Conservation (phyloP, 2,797 vertebrate genomes). For the Clarias fuscus region DNA sequence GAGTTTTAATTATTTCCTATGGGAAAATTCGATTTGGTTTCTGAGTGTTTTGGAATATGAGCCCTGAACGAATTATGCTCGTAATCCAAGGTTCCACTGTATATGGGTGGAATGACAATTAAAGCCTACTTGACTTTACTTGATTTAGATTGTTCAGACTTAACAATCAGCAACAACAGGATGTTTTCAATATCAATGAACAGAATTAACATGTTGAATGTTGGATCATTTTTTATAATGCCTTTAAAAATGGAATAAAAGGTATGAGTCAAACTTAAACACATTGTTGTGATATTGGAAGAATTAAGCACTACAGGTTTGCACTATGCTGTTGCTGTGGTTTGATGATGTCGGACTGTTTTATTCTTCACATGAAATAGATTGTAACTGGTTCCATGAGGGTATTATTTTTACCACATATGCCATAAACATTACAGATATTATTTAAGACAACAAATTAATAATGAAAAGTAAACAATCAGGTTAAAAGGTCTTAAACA, state of each 20-base stretch:
- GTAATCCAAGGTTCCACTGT: no score
- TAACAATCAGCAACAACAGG: not conserved
- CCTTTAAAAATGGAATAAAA: not conserved
- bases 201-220: not conserved
- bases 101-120: no score
- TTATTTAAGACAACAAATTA: not conserved
- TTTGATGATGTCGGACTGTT: not conserved
- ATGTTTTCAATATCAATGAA: not conserved
- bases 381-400: not conserved
- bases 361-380: not conserved
- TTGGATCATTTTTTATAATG: not conserved
- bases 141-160: no score
- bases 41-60: no score
- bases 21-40: no score
- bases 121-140: no score
- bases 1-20: no score
- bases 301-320: not conserved
- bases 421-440: not conserved
- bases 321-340: not conserved
- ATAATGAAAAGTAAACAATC: not conserved
- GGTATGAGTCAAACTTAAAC: not conserved
- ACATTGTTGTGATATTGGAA: not conserved
- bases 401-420: not conserved
- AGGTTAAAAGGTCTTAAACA: not conserved
- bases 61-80: no score